Evolutionary conservation across 2,797 vertebrate species (phyloP).

Genomic region (Hephaestus fuliginosus): DNA sequence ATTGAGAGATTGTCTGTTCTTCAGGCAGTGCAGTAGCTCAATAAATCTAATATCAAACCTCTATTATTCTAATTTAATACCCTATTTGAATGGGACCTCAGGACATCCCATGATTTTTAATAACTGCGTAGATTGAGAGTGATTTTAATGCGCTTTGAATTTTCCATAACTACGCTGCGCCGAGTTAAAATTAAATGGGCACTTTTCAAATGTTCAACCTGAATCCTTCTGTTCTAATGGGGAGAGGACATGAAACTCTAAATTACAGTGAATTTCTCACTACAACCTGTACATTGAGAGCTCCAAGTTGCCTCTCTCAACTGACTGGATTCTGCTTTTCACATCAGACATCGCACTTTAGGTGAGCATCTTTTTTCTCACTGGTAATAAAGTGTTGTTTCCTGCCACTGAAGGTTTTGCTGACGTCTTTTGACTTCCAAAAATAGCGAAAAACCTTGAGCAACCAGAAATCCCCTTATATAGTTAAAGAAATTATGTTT

Average conservation of each 20-base stretch:
- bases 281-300: background rate
- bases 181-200: constrained; percentile 57
- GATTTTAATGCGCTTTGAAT: constrained; percentile 63
- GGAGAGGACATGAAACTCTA: constrained; percentile 19
- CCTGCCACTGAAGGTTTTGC: background rate
- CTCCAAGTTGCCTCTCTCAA: background rate
- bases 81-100: constrained; percentile 71
- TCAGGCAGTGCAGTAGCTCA: constrained; percentile 58
- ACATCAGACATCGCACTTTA: too few species aligned
- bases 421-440: background rate
- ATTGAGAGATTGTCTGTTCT: constrained; percentile 70
- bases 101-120: constrained; percentile 76
- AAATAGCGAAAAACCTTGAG: background rate
- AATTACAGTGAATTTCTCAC: constrained; percentile 11
- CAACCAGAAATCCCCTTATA: background rate
- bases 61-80: constrained; percentile 81
- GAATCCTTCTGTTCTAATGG: constrained; percentile 36
- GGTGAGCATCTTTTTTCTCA: too few species aligned
- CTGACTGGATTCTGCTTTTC: background rate
- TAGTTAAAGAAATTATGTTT: background rate
- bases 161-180: constrained; percentile 49
- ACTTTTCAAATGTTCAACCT: constrained; percentile 49
- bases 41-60: constrained; percentile 75
- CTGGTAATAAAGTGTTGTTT: background rate
- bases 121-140: constrained; percentile 65